phyloP scores from a whole-genome alignment of 1,140 invertebrate genomes.

The Geopemphigus sp. region DNA sequence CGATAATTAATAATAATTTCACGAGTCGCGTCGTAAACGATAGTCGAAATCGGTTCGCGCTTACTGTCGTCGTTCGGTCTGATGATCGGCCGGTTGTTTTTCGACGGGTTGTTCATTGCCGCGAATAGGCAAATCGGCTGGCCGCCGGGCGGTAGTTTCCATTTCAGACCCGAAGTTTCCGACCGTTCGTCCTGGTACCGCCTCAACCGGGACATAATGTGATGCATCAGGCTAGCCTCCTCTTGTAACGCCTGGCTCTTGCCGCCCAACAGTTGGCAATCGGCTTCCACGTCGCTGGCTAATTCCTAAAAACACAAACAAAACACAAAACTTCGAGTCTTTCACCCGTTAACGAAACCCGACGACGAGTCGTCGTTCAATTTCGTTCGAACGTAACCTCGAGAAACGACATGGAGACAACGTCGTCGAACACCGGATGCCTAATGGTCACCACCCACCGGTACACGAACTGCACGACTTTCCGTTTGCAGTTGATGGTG shows the following conservation, averaged over 20 bases:
- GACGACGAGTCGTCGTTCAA: no score
- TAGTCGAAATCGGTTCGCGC: no score
- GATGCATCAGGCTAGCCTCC: constrained; percentile 67
- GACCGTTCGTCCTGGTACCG: constrained; percentile 58
- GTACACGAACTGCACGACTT: constrained; percentile 77
- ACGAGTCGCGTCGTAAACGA: no score
- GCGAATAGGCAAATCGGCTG: constrained; percentile 67
- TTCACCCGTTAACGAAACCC: no score
- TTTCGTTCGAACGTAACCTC: no score
- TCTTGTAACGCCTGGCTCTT: constrained; percentile 57
- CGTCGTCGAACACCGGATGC: constrained; percentile 73
- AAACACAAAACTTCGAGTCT: neutral
- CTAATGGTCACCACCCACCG: constrained; percentile 73
- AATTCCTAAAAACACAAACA: constrained; percentile 61
- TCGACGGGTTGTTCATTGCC: constrained; percentile 58
- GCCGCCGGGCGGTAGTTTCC: constrained; percentile 68
- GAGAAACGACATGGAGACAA: constrained; percentile 37
- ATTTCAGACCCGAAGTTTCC: constrained; percentile 65
- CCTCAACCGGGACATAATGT: constrained; percentile 64
- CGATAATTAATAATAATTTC: no score
- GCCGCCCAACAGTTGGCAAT: constrained; percentile 58
- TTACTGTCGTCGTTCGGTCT: constrained; percentile 69
- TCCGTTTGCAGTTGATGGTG: constrained; percentile 69
- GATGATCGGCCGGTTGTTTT: constrained; percentile 59
- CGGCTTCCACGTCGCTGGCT: constrained; percentile 67